A percentile compares a stretch with the other conserved stretches of the same genome.
These are phyloP conservation scores for Sebastiscus tertius DNA, from an alignment of 2,797 vertebrate genomes.

Conservation along the genomic window DNA sequence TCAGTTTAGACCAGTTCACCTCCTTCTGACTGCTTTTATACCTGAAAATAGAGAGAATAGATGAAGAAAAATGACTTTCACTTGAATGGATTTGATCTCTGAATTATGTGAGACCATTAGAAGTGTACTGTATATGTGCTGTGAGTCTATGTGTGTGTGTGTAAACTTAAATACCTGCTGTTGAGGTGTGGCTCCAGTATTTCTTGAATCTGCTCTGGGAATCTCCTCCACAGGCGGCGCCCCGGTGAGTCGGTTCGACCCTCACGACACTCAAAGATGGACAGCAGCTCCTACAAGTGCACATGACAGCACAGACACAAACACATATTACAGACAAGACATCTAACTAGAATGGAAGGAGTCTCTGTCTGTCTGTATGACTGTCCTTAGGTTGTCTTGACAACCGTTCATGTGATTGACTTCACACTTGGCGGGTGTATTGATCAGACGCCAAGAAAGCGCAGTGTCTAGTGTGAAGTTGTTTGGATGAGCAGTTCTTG, in stretches of 20 bases:
- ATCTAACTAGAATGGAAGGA: not conserved
- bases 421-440: not conserved
- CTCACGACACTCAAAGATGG: slow-evolving; percentile 93
- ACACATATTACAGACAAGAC: not conserved
- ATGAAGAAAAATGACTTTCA: not conserved
- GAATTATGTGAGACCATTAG: not conserved
- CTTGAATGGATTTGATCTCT: not conserved
- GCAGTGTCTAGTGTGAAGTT: not conserved
- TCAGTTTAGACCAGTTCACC: slow-evolving; percentile 93
- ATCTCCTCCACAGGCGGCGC: slow-evolving; percentile 93
- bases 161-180: slow-evolving; percentile 85
- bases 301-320: not conserved
- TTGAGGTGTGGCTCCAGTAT: slow-evolving; percentile 97
- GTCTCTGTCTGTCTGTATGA: not conserved
- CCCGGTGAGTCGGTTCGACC: slow-evolving; percentile 87
- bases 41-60: slow-evolving; percentile 69
- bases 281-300: slow-evolving; percentile 89
- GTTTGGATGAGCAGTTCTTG: too few relatives aligned
- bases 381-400: not conserved
- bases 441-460: not conserved
- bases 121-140: not conserved
- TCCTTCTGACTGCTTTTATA: slow-evolving; percentile 98
- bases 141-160: not conserved
- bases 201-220: slow-evolving; percentile 97
- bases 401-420: not conserved